Percentiles rank a stretch among this genome's conserved stretches.
phyloP scores from a whole-genome alignment of 2,888 invertebrate species.

The Biston betularia region DNA sequence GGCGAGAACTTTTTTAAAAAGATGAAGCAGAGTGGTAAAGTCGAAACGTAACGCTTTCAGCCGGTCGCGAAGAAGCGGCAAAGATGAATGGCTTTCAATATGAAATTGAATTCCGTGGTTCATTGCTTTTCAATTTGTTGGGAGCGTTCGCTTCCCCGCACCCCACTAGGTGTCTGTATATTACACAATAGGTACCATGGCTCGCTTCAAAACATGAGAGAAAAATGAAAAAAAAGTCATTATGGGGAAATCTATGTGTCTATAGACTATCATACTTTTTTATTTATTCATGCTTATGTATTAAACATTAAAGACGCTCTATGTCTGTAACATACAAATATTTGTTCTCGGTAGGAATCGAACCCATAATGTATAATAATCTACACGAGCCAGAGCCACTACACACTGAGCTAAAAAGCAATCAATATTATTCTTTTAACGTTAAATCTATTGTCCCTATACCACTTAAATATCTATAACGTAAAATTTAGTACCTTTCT shows the following conservation, averaged over 20 bases:
- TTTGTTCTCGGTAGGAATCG: too few species aligned
- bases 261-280: too few species aligned
- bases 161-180: constrained; percentile 69
- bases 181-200: constrained; percentile 63
- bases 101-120: constrained; percentile 90
- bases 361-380: too few species aligned
- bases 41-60: constrained; percentile 82
- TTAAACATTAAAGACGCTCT: too few species aligned
- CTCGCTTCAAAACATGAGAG: constrained; percentile 47
- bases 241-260: not conserved
- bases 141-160: constrained; percentile 79
- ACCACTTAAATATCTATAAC: too few species aligned
- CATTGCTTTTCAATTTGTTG: constrained; percentile 88
- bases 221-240: constrained; percentile 31
- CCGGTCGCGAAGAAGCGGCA: constrained; percentile 81
- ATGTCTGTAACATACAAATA: too few species aligned
- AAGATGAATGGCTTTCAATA: constrained; percentile 88
- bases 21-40: constrained; percentile 76
- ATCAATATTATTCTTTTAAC: too few species aligned
- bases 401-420: too few species aligned
- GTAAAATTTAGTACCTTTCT: not conserved
- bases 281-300: too few species aligned
- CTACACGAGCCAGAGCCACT: too few species aligned
- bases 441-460: too few species aligned
- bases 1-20: constrained; percentile 72